These are phyloP conservation scores for Arizona elegans DNA, from an alignment of 2,113 vertebrate genomes.

Conservation along the genomic window DNA sequence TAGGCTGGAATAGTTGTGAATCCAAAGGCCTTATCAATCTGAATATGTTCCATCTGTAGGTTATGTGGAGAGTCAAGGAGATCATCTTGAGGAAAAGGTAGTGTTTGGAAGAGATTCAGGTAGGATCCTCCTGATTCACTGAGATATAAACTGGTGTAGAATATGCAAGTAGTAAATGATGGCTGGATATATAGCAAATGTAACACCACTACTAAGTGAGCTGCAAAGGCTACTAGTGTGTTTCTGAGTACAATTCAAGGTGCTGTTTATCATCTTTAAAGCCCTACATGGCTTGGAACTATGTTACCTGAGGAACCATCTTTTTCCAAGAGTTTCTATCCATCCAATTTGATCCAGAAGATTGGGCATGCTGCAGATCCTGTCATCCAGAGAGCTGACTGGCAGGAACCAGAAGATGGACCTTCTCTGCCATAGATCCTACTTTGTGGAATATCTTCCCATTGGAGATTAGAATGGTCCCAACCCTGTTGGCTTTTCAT, in stretches of 20 bases:
- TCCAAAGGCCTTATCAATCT: not conserved
- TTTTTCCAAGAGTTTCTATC: not conserved
- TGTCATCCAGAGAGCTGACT: not conserved
- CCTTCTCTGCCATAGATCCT: not conserved
- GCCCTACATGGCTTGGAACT: not conserved
- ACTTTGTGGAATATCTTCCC: not conserved
- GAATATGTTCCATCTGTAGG: not conserved
- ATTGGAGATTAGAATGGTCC: not conserved
- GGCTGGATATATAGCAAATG: not conserved
- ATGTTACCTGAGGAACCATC: not conserved
- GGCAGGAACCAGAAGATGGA: not conserved
- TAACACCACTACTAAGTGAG: not conserved
- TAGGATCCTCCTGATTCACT: not conserved
- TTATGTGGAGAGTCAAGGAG: not conserved
- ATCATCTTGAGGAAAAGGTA: not conserved
- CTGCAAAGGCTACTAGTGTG: not conserved
- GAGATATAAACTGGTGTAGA: not conserved
- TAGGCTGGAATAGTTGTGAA: not conserved
- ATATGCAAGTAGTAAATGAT: not conserved
- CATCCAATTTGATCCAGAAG: not conserved
- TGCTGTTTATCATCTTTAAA: not conserved
- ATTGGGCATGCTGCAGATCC: not conserved
- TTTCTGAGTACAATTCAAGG: not conserved
- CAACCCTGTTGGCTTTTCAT: not conserved
- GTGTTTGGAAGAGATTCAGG: not conserved